Evolutionary conservation across 64 coral and sea anemone genomes (phyloP).

Genomic region (Pocillopora verrucosa): DNA sequence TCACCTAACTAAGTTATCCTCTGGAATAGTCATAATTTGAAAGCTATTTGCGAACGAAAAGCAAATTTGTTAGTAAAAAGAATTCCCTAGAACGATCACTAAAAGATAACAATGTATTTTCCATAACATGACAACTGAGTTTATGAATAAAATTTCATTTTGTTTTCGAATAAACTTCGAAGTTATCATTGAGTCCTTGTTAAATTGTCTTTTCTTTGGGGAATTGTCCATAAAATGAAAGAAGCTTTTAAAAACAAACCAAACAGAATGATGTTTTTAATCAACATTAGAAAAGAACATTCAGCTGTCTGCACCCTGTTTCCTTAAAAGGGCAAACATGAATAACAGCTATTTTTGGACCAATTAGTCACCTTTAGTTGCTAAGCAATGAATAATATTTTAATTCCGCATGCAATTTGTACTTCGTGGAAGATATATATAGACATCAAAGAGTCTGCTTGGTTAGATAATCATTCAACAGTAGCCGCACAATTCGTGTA

Average conservation of each 20-base stretch:
- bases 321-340: slow-evolving; percentile 10
- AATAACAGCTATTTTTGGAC: slow-evolving; percentile 1
- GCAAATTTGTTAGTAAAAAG: background rate
- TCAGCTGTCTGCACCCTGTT: background rate
- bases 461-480: background rate
- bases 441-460: background rate
- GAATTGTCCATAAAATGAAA: background rate
- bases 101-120: background rate
- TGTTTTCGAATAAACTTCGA: background rate
- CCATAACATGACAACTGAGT: background rate
- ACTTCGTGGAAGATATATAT: background rate
- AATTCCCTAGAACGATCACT: background rate
- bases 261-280: background rate
- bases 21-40: background rate
- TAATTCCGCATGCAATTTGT: background rate
- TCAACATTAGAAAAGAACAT: background rate
- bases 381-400: slow-evolving; percentile 22
- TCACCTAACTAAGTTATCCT: background rate
- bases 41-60: background rate
- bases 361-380: background rate
- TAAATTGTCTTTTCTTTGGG: background rate
- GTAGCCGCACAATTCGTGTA: background rate
- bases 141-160: background rate
- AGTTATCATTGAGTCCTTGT: background rate
- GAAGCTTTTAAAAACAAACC: background rate